Conservation (phyloP, 2,113 vertebrate genomes). For the Anser brachyrhynchus region DNA sequence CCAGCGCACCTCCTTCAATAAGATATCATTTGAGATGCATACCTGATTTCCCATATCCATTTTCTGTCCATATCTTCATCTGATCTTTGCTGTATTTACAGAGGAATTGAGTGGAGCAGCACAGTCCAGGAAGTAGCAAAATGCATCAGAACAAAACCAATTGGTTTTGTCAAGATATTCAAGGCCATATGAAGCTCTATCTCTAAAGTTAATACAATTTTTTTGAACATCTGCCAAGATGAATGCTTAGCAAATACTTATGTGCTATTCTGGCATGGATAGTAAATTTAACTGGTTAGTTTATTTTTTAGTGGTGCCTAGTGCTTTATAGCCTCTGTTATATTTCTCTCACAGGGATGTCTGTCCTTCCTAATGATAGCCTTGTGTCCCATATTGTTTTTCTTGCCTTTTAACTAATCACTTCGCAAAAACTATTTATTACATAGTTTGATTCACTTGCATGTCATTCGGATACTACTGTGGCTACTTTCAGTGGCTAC, state of each 20-base stretch:
- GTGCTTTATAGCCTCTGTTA: background rate
- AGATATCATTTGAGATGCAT: background rate
- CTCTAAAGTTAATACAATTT: background rate
- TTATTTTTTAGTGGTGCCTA: background rate
- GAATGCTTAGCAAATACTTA: background rate
- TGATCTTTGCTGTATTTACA: background rate
- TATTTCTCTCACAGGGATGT: background rate
- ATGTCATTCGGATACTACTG: conserved; percentile 24
- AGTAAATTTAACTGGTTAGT: background rate
- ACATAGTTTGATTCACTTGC: background rate
- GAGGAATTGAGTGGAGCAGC: background rate
- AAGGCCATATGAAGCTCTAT: background rate
- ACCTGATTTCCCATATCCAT: background rate
- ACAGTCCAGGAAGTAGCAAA: background rate
- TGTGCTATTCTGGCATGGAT: background rate
- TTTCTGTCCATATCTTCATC: background rate
- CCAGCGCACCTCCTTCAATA: background rate
- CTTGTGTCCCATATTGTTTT: background rate
- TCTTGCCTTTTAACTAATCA: background rate
- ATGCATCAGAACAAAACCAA: background rate
- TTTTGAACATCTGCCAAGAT: background rate
- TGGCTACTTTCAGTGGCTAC: background rate
- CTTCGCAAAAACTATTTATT: background rate
- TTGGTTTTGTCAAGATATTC: background rate
- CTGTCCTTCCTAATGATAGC: background rate